phyloP scores from a whole-genome alignment of 2,113 vertebrate species.

The Xyliphius kryptos region DNA sequence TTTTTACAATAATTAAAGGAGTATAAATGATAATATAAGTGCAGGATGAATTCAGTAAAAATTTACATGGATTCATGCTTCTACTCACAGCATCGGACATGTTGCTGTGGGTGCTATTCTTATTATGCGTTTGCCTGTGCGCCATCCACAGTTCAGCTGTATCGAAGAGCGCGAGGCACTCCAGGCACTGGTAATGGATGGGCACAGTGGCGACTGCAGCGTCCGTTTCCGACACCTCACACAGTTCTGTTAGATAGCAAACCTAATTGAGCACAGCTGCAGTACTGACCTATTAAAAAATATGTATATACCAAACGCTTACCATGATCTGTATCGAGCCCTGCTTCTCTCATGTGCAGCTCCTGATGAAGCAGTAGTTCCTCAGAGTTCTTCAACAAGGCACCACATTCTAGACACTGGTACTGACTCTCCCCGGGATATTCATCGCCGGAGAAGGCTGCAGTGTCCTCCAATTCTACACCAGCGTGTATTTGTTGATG shows the following conservation, averaged over 20 bases:
- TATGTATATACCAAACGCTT: too few species aligned
- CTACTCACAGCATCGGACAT: constrained; percentile 51
- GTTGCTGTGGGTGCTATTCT: constrained; percentile 64
- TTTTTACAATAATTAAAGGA: too few species aligned
- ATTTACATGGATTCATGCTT: too few species aligned
- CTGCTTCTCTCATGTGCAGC: constrained; percentile 74
- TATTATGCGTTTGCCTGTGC: constrained; percentile 72
- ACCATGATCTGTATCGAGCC: constrained; percentile 61
- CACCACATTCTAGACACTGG: constrained; percentile 80
- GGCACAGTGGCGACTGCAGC: constrained; percentile 50
- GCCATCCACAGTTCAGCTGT: constrained; percentile 76
- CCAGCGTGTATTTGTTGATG: constrained; percentile 79
- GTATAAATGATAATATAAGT: too few species aligned
- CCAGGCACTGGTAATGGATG: constrained; percentile 82
- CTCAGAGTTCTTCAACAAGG: constrained; percentile 68
- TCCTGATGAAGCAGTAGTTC: constrained; percentile 82
- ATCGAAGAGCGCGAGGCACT: constrained; percentile 78
- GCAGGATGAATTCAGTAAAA: too few species aligned
- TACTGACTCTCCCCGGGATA: constrained; percentile 65
- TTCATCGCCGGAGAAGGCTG: constrained; percentile 41
- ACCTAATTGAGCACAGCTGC: too few species aligned
- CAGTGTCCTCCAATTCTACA: constrained; percentile 50
- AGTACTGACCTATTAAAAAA: too few species aligned
- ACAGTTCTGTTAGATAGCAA: constrained; percentile 49
- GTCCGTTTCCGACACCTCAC: constrained; percentile 56